Evolutionary conservation across 2,888 invertebrate species (phyloP).

Genomic region (Troides oblongomaculatus): DNA sequence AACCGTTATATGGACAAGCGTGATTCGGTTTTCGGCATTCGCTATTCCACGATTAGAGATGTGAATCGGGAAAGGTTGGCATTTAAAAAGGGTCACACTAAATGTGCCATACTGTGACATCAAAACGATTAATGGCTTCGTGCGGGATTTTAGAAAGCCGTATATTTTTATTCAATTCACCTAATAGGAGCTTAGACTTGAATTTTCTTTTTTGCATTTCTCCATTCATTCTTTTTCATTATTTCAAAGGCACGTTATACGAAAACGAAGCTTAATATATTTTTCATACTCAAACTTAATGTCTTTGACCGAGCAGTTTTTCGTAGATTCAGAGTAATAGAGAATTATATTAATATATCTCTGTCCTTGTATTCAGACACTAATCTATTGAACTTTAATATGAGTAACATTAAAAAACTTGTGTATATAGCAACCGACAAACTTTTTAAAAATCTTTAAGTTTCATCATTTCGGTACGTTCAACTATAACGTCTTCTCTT

Average conservation of each 20-base stretch:
- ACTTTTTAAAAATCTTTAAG: too few relatives aligned
- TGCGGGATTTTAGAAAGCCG: constrained; percentile 60
- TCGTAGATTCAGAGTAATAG: too few relatives aligned
- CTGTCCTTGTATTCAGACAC: too few relatives aligned
- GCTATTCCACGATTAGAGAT: constrained; percentile 65
- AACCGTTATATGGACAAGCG: constrained; percentile 47
- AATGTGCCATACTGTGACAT: constrained; percentile 78
- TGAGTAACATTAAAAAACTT: too few relatives aligned
- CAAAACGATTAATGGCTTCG: constrained; percentile 75
- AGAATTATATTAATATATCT: too few relatives aligned
- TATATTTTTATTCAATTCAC: constrained; percentile 70
- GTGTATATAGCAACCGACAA: too few relatives aligned
- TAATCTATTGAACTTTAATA: too few relatives aligned
- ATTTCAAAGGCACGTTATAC: not conserved
- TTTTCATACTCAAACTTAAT: too few relatives aligned
- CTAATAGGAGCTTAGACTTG: constrained; percentile 49
- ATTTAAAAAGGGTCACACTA: constrained; percentile 78
- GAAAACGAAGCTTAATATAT: too few relatives aligned
- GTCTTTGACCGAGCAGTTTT: too few relatives aligned
- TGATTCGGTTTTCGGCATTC: constrained; percentile 57
- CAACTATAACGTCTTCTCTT: too few relatives aligned
- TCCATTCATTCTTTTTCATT: not conserved
- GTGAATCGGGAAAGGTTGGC: constrained; percentile 60
- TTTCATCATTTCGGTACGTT: too few relatives aligned
- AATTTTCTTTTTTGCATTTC: not conserved